Evolutionary conservation across 2,113 vertebrate species (phyloP).

Genomic region (Lichenostomus cassidix): DNA sequence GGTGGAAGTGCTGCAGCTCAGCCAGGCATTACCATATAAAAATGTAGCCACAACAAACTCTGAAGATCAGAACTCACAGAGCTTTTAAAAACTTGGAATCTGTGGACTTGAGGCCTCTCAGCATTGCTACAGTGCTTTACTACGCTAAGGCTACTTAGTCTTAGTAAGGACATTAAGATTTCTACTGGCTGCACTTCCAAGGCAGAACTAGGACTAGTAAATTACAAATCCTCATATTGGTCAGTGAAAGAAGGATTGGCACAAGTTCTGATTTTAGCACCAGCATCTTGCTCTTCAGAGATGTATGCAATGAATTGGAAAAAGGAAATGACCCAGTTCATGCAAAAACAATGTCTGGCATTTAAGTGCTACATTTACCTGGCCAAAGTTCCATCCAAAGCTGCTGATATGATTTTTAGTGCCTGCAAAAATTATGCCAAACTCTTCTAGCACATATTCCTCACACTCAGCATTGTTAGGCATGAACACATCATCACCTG

Average conservation of each 20-base stretch:
- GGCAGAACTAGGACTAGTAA: neutral
- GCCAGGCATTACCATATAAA: neutral
- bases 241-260: neutral
- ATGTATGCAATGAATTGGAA: neutral
- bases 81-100: neutral
- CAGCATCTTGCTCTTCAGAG: neutral
- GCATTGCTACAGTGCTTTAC: neutral
- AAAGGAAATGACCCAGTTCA: neutral
- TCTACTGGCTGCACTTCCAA: neutral
- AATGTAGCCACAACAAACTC: neutral
- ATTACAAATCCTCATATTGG: neutral
- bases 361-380: conserved; percentile 73
- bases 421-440: conserved; percentile 82
- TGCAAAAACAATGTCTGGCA: neutral
- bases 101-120: neutral
- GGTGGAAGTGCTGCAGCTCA: neutral
- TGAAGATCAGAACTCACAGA: neutral
- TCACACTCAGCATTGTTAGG: conserved; percentile 57
- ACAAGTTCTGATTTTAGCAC: neutral
- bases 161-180: neutral
- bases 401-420: conserved; percentile 55
- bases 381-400: conserved; percentile 82
- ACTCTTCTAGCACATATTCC: conserved; percentile 87
- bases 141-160: neutral
- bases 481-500: conserved; percentile 86